Evolutionary conservation across 1,140 invertebrate genomes (phyloP).

Genomic region (Drosophila repleta): DNA sequence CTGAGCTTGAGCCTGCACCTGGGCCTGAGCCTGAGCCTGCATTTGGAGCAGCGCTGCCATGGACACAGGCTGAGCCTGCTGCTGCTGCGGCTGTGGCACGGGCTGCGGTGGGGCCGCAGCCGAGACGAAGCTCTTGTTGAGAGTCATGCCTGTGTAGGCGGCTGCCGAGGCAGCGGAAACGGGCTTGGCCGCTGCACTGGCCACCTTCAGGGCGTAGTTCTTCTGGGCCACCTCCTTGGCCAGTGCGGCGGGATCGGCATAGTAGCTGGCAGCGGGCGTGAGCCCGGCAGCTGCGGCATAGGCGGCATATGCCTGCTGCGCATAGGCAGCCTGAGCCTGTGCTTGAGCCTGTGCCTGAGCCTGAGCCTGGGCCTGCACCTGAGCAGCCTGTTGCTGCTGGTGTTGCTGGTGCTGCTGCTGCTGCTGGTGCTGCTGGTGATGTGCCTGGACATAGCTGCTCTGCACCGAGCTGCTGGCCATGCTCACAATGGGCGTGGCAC

Average conservation of each 20-base stretch:
- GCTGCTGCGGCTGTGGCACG: constrained; percentile 47
- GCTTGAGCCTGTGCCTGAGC: constrained; percentile 49
- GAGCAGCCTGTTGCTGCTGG: constrained; percentile 50
- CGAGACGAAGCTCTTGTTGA: constrained; percentile 86
- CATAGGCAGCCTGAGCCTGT: constrained; percentile 69
- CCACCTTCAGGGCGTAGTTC: constrained; percentile 89
- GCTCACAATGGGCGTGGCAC: constrained; percentile 48
- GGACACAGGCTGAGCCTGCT: constrained; percentile 47
- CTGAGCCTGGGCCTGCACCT: constrained; percentile 72
- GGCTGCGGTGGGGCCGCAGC: constrained; percentile 70
- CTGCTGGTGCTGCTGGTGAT: constrained; percentile 68
- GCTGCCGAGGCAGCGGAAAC: constrained; percentile 84
- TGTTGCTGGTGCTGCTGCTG: constrained; percentile 51
- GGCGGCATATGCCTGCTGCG: constrained; percentile 80
- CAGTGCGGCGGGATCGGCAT: constrained; percentile 86
- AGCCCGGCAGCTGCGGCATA: constrained; percentile 76
- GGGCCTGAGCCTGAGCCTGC: constrained; percentile 55
- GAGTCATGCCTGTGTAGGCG: constrained; percentile 91
- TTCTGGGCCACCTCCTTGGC: constrained; percentile 92
- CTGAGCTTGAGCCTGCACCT: constrained; percentile 48
- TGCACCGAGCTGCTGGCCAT: constrained; percentile 43
- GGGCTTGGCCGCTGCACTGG: constrained; percentile 76
- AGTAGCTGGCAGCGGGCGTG: constrained; percentile 59
- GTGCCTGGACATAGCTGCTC: constrained; percentile 68
- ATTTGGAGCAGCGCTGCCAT: constrained; percentile 62